phyloP scores from a whole-genome alignment of 2,113 vertebrate species.

The Tichodroma muraria region DNA sequence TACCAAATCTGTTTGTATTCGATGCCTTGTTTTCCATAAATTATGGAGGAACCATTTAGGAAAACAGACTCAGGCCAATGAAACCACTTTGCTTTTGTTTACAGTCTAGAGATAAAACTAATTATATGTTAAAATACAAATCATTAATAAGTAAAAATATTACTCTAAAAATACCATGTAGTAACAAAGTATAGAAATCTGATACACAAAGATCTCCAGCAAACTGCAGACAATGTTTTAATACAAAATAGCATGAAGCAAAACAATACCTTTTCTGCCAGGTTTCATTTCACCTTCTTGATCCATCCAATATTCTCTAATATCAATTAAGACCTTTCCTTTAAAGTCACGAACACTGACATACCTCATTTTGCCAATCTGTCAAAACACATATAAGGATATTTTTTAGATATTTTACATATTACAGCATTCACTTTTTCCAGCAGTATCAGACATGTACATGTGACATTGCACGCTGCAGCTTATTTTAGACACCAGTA shows the following conservation, averaged over 20 bases:
- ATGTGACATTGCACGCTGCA: neutral
- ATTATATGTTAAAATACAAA: neutral
- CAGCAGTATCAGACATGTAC: neutral
- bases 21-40: neutral
- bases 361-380: conserved; percentile 96
- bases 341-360: conserved; percentile 96
- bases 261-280: conserved; percentile 88
- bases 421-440: neutral
- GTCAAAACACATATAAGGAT: conserved; percentile 14
- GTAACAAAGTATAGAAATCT: neutral
- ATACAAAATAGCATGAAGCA: neutral
- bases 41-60: neutral
- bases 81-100: neutral
- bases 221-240: neutral
- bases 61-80: neutral
- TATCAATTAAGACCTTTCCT: conserved; percentile 94
- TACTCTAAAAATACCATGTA: neutral
- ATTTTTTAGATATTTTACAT: neutral
- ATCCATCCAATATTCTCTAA: conserved; percentile 97
- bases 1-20: neutral
- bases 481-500: neutral
- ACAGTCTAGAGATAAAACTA: neutral
- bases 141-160: neutral
- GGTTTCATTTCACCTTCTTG: conserved; percentile 96
- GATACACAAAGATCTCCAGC: neutral